Percentiles rank a stretch among this genome's conserved stretches.
phyloP scores from a whole-genome alignment of 2,888 invertebrate species.

The Cantharis nigra region DNA sequence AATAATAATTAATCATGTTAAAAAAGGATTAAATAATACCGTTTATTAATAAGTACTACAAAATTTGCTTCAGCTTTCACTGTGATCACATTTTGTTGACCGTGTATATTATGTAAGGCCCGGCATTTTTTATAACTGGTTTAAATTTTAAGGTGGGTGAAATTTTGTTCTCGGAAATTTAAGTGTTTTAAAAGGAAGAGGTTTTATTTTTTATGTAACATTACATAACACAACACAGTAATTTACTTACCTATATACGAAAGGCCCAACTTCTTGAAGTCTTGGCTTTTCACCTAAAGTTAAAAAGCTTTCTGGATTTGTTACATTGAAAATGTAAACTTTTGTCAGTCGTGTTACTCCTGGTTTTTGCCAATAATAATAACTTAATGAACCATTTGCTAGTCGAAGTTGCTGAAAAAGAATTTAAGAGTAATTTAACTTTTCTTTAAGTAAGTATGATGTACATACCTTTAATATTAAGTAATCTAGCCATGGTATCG shows the following conservation, averaged over 20 bases:
- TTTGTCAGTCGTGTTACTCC: constrained; percentile 82
- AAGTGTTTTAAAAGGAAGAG: neutral
- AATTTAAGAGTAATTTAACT: neutral
- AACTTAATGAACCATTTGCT: constrained; percentile 83
- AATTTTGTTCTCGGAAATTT: neutral
- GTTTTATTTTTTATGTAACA: neutral
- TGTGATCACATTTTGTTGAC: neutral
- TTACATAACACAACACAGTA: neutral
- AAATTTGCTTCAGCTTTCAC: neutral
- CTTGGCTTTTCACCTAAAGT: constrained; percentile 78
- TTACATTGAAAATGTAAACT: constrained; percentile 88
- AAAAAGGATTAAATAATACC: neutral
- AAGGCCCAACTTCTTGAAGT: constrained; percentile 82
- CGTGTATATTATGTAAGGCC: neutral
- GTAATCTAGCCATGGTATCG: constrained; percentile 88
- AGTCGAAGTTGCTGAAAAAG: constrained; percentile 75
- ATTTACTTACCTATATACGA: constrained; percentile 79
- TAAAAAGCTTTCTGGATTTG: constrained; percentile 81
- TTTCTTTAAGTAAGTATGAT: neutral
- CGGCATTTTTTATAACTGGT: neutral
- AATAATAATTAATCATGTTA: neutral
- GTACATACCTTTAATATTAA: constrained; percentile 77
- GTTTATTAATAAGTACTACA: neutral
- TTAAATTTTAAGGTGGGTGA: neutral
- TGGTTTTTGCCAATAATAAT: constrained; percentile 88